phyloP scores from a whole-genome alignment of 1,140 invertebrate genomes.

The Neoseiulus cucumeris region DNA sequence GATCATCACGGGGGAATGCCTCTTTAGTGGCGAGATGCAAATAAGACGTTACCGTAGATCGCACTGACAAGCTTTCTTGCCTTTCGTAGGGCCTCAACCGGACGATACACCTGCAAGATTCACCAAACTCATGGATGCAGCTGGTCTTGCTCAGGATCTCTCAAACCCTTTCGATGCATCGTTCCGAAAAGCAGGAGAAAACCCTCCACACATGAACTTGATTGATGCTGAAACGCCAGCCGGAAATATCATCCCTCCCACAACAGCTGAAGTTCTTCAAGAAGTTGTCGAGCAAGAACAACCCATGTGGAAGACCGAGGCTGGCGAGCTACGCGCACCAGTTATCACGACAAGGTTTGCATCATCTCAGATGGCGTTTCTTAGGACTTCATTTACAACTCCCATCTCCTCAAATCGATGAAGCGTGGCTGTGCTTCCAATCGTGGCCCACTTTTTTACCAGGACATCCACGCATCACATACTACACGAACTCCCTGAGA shows the following conservation, averaged over 20 bases:
- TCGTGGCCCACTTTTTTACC: too few species aligned
- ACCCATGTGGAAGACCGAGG: not conserved
- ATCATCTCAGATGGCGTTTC: too few species aligned
- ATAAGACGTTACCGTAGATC: too few species aligned
- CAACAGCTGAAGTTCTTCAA: not conserved
- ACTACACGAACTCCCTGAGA: not conserved
- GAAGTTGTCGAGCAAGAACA: not conserved
- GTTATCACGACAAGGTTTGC: not conserved
- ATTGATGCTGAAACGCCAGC: not conserved
- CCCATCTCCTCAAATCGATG: too few species aligned
- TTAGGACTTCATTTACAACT: too few species aligned
- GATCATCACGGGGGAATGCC: too few species aligned
- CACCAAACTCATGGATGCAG: conserved; percentile 9
- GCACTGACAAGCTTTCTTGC: too few species aligned
- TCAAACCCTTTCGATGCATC: conserved; percentile 4
- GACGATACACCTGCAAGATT: conserved; percentile 2
- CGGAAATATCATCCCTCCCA: not conserved
- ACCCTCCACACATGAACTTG: not conserved
- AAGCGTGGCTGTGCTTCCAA: too few species aligned
- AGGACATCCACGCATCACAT: too few species aligned
- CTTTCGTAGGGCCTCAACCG: not conserved
- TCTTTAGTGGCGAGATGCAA: too few species aligned
- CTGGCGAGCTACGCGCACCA: not conserved
- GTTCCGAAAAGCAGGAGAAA: not conserved
- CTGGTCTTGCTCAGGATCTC: not conserved